Conservation (phyloP, 2,797 vertebrate genomes). For the Poliocrania exsul region DNA sequence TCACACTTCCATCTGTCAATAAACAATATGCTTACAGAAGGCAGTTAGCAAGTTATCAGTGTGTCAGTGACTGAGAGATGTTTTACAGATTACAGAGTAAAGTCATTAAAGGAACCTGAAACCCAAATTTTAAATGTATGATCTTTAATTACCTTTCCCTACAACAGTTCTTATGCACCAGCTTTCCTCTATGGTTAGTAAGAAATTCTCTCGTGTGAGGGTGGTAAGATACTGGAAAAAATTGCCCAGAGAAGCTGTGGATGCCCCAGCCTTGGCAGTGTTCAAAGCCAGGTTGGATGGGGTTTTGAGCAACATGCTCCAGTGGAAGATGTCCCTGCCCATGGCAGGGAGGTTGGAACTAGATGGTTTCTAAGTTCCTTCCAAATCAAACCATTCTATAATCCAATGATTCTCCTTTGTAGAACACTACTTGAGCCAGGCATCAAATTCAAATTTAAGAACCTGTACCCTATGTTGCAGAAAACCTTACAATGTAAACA, state of each 20-base stretch:
- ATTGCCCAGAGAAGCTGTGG: neutral
- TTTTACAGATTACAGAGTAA: neutral
- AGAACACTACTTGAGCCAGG: neutral
- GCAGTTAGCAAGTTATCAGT: neutral
- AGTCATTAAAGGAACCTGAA: neutral
- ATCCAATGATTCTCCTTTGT: neutral
- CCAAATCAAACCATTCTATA: neutral
- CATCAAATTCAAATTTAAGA: neutral
- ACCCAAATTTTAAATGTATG: neutral
- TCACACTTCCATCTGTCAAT: neutral
- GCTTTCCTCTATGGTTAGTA: neutral
- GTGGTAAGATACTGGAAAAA: accelerated
- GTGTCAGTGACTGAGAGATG: neutral
- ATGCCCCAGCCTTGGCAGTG: neutral
- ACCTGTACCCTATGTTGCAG: neutral
- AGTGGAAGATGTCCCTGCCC: neutral
- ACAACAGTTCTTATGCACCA: neutral
- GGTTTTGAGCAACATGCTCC: neutral
- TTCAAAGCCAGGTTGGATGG: neutral
- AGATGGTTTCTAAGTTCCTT: neutral
- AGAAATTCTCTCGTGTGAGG: neutral
- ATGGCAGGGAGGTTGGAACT: neutral
- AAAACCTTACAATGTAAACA: neutral
- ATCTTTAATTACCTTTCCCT: neutral
- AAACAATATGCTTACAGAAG: neutral